Evolutionary conservation across 2,797 vertebrate species (phyloP).

Genomic region (Chelmon rostratus): DNA sequence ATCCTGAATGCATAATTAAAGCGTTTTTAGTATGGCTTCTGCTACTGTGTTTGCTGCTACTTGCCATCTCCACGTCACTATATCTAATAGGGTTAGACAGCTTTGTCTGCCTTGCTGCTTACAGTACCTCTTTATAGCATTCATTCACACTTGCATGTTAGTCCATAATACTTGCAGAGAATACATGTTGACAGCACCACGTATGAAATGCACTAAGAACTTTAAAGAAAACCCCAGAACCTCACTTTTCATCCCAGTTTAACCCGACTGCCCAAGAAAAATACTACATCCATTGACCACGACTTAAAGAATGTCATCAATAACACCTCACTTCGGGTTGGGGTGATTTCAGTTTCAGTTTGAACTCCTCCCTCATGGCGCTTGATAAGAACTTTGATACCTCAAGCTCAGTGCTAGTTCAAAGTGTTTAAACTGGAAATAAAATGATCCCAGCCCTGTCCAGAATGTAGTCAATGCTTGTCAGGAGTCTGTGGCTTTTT

Average conservation of each 20-base stretch:
- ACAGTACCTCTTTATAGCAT: conserved; percentile 81
- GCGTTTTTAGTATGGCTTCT: conserved; percentile 88
- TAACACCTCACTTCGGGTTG: conserved; percentile 69
- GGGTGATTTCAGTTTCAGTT: conserved; percentile 66
- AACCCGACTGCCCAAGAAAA: conserved; percentile 33
- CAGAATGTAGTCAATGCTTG: conserved; percentile 79
- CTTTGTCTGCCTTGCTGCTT: conserved; percentile 91
- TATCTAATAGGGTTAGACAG: conserved; percentile 84
- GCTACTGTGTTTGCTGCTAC: conserved; percentile 93
- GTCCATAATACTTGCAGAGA: conserved; percentile 51
- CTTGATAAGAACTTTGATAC: conserved; percentile 48
- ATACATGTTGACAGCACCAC: conserved; percentile 57
- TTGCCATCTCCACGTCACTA: conserved; percentile 82
- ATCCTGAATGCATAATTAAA: conserved; percentile 52
- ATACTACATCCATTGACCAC: conserved; percentile 59
- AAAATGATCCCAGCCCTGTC: conserved; percentile 63
- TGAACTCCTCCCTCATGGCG: conserved; percentile 46
- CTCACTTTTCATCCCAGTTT: conserved; percentile 54
- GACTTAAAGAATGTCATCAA: conserved; percentile 79
- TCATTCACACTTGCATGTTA: conserved; percentile 66
- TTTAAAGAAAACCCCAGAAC: conserved; percentile 66
- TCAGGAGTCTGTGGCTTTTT: conserved; percentile 61
- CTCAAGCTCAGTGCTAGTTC: conserved; percentile 59
- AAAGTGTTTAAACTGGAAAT: conserved; percentile 61
- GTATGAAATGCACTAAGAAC: conserved; percentile 76